Conservation (phyloP, 2,113 vertebrate species). For the Ahaetulla prasina region DNA sequence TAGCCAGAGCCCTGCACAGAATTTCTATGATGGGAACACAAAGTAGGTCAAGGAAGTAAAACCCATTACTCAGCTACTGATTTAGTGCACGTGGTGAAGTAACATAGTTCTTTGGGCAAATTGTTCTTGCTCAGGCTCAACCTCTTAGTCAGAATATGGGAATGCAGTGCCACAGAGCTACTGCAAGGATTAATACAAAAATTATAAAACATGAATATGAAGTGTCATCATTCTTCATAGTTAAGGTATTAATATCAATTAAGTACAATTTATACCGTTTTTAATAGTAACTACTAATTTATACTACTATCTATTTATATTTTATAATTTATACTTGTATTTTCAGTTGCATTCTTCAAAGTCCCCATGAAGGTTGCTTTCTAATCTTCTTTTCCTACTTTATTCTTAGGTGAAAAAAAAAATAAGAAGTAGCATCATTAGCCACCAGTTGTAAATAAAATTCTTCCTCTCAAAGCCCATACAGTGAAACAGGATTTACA, state of each 20-base stretch:
- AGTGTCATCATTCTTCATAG: background rate
- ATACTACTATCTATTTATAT: conserved; percentile 1
- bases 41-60: background rate
- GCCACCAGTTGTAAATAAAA: conserved; percentile 29
- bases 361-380: background rate
- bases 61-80: background rate
- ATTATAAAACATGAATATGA: background rate
- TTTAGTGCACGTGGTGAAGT: background rate
- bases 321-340: background rate
- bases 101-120: background rate
- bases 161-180: background rate
- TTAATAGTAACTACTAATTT: background rate
- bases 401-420: background rate
- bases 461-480: background rate
- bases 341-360: background rate
- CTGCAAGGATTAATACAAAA: background rate
- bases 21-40: background rate
- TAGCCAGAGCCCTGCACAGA: background rate
- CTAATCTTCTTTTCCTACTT: background rate
- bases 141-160: background rate
- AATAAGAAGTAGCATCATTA: background rate
- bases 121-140: background rate
- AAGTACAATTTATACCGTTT: background rate
- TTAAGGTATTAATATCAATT: background rate
- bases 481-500: background rate